Evolutionary conservation across 2,888 invertebrate species (phyloP), one percentile per base, ranked within the genome.

Genomic region (Suillia variegata): DNA sequence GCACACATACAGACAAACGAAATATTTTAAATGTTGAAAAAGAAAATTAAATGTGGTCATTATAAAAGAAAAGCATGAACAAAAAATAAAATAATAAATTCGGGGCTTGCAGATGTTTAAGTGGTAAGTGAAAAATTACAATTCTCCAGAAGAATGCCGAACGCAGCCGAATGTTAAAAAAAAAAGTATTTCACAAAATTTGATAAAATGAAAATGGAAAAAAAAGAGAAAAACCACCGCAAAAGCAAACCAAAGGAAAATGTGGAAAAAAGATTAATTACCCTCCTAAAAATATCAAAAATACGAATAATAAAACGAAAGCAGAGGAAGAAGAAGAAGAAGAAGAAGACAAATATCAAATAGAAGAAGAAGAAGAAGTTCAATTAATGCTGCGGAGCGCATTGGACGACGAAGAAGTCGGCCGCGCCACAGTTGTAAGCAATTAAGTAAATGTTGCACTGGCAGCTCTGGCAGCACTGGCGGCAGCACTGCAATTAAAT

Each of bases 191-290:
- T n/a, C n/a, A n/a, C n/a, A n/a, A n/a, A n/a, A n/a, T n/a, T n/a
- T n/a, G n/a, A n/a, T n/a, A n/a, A n/a, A n/a, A n/a, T n/a, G n/a
- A n/a, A n/a, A n/a, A n/a, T n/a, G n/a, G n/a, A n/a, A n/a, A n/a
- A n/a, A n/a, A n/a, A n/a, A n/a, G n/a, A n/a, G 45, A 45, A 45
- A 17, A 45, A 45, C n/a, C n/a, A n/a, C n/a, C n/a, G n/a, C n/a
- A n/a, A n/a, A n/a, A n/a, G 12, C 38, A n/a, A 38, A 8, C 13
- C 38, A 8, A 47, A 31, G 12, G 21, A 33, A 56, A 56, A 33
- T 21, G 55, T 26, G 10, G 26, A 26, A 17, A 56, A 56, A 33
- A 56, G 55, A 56, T 56, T 56, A 56, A 56, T 56, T 49, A 34
- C 22, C 49, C 55, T 21, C 24, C 55, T 45, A 48, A 26, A 45